Percentiles rank a stretch among this genome's conserved stretches.
Conservation (phyloP, 92 coral and sea anemone species). For the Parazoanthus darwini region DNA sequence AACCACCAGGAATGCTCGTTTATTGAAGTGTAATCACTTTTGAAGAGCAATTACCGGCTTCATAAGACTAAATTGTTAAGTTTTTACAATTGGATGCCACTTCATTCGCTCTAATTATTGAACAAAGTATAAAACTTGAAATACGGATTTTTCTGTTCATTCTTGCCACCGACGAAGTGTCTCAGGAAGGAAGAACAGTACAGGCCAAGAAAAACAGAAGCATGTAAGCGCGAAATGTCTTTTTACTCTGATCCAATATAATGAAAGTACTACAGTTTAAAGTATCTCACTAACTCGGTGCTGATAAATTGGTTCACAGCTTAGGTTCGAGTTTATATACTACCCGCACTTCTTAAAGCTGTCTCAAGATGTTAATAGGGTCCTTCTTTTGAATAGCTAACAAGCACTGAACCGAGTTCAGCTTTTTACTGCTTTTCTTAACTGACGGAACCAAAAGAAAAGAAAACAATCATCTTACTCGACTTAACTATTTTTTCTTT, state of each 20-base stretch:
- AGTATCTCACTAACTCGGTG: background rate
- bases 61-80: background rate
- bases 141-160: background rate
- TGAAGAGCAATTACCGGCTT: background rate
- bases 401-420: background rate
- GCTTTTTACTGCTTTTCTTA: background rate
- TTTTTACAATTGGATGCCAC: background rate
- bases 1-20: background rate
- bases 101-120: background rate
- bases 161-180: background rate
- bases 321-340: background rate
- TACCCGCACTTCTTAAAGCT: background rate
- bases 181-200: background rate
- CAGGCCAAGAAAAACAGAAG: background rate
- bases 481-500: no score
- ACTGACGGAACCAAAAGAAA: background rate
- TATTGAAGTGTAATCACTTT: background rate
- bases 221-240: background rate
- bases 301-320: background rate
- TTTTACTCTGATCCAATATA: no score
- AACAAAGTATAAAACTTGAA: background rate
- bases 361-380: background rate
- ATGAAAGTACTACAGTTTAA: no score
- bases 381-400: background rate
- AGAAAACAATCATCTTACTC: background rate